A percentile compares a stretch with the other conserved stretches of the same genome.
Conservation (phyloP, 2,797 vertebrate genomes). For the Catostomus latipinnis region DNA sequence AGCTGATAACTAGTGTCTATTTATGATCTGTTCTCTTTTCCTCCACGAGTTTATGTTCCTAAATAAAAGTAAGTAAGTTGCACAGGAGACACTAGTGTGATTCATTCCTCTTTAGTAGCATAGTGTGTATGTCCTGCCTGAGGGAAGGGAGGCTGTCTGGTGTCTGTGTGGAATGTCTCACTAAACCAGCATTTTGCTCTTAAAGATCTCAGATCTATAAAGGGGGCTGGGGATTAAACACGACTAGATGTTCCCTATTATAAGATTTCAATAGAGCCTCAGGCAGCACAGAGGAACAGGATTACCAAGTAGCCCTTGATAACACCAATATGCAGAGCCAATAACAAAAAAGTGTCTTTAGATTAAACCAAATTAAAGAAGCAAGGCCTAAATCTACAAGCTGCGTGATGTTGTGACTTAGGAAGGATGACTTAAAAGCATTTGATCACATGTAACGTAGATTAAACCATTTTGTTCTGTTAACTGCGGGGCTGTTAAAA, state of each 20-base stretch:
- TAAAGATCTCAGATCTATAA: conserved; percentile 23
- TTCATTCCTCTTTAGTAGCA: neutral
- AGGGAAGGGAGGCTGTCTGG: conserved; percentile 4
- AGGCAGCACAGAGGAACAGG: neutral
- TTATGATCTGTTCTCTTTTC: neutral
- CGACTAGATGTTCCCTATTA: conserved; percentile 13
- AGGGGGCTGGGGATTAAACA: neutral
- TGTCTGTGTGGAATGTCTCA: conserved; percentile 30
- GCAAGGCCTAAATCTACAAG: neutral
- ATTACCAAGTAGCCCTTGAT: neutral
- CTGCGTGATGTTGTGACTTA: neutral
- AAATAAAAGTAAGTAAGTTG: neutral
- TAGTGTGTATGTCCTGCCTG: neutral
- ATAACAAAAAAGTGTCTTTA: neutral
- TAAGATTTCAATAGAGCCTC: conserved; percentile 10
- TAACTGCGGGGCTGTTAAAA: conserved; percentile 20
- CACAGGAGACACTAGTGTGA: neutral
- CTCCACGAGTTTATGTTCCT: neutral
- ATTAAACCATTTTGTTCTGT: neutral
- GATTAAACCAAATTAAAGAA: neutral
- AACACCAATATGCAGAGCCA: neutral
- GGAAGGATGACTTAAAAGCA: conserved; percentile 5
- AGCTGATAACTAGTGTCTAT: neutral
- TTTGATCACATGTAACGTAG: neutral
- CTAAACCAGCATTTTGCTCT: conserved; percentile 22